These are phyloP conservation scores for Aspidoscelis tigris DNA, from an alignment of 2,113 vertebrate species.

Conservation along the genomic window DNA sequence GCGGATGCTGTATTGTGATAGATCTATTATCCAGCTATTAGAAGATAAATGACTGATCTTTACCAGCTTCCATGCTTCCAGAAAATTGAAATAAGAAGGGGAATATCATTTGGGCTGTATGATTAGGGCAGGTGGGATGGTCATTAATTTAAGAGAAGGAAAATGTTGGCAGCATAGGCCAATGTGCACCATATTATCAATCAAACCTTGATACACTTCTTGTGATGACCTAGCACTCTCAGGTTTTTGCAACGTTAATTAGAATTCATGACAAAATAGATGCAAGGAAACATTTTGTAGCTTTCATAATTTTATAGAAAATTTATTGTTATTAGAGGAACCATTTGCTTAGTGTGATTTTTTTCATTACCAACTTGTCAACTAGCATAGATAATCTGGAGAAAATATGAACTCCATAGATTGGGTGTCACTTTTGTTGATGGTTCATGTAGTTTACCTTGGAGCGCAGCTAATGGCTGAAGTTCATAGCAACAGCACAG, in stretches of 20 bases:
- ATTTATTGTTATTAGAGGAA: slow-evolving; percentile 99
- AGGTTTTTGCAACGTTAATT: slow-evolving; percentile 90
- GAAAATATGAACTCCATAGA: slow-evolving; percentile 93
- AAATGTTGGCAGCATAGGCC: slow-evolving; percentile 84
- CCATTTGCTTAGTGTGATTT: slow-evolving; percentile 99
- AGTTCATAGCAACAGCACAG: slow-evolving; percentile 91
- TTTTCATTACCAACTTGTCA: slow-evolving; percentile 99
- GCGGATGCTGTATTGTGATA: slow-evolving; percentile 97
- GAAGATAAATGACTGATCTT: slow-evolving; percentile 99
- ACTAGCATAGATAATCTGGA: slow-evolving; percentile 94
- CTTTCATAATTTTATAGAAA: slow-evolving; percentile 99
- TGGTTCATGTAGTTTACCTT: slow-evolving; percentile 98
- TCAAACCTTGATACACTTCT: slow-evolving; percentile 87
- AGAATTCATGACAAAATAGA: slow-evolving; percentile 99
- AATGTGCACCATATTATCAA: slow-evolving; percentile 87
- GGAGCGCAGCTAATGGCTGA: slow-evolving; percentile 92
- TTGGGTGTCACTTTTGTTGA: slow-evolving; percentile 97
- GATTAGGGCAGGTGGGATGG: slow-evolving; percentile 92
- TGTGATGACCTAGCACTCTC: slow-evolving; percentile 98
- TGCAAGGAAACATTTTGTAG: slow-evolving; percentile 96
- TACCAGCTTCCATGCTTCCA: slow-evolving; percentile 85
- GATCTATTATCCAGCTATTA: slow-evolving; percentile 99
- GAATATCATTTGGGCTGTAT: slow-evolving; percentile 89
- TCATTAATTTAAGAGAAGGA: slow-evolving; percentile 90
- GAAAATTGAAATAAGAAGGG: slow-evolving; percentile 99